Evolutionary conservation across 2,888 invertebrate genomes (phyloP), one percentile per base, ranked within the genome.

Genomic region (Noctua janthe): DNA sequence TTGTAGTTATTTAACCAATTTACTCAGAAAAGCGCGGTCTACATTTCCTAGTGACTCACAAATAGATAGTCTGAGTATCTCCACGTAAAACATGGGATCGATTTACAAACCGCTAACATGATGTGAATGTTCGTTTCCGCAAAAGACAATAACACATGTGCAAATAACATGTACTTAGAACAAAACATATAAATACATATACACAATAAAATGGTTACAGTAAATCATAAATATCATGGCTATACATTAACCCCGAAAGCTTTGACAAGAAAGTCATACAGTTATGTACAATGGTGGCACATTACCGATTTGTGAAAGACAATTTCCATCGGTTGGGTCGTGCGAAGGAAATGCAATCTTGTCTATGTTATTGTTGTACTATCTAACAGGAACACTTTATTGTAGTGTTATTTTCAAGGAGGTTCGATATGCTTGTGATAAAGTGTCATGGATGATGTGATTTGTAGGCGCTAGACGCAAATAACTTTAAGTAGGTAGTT

Each of bases 221-320:
- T 83, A 76, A 74, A 84, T 71, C 87, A 84, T 47, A 87, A 75
- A 83, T 85, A 83, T 84, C 77, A 81, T 71, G 70, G 47, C 51
- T 62, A 75, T 77, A 80, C 86, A 88, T 88, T 87, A 88, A 88
- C 86, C 86, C 86, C 76, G 76, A 88, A 86, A 71, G 81, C 80
- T 70, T 72, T 77, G 83, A 79, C 81, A 89, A 89, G 82, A 83
- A 83, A 79, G 82, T 66, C 83, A 78, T 77, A 84, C 83, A 84
- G 87, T 89, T 90, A 89, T 84, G 78, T 90, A 86, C 91, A 88
- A 91, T 89, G 85, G 83, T 81, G 83, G 84, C 70, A 88, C 89
- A 95, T 95, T 95, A 95, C 93, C 93, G 94, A 95, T 95, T 94
- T 91, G 94, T 91, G 91, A 94, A 92, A 95, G 94, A 94, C 94